Percentiles rank a stretch among this genome's conserved stretches.
Evolutionary conservation across 1,140 invertebrate genomes (phyloP).

Genomic region (Ceratina calcarata): DNA sequence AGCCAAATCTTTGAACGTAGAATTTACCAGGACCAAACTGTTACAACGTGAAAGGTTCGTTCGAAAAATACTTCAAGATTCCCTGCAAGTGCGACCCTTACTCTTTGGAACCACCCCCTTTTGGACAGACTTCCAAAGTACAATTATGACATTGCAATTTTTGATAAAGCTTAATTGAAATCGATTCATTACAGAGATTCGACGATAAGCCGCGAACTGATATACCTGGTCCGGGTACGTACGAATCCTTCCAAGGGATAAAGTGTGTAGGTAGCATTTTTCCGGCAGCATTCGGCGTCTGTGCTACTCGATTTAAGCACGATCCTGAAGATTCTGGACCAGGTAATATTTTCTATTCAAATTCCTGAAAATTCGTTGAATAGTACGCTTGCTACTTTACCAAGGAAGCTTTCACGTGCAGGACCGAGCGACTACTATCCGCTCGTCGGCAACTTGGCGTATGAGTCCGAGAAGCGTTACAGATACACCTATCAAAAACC

Average conservation of each 20-base stretch:
- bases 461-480: conserved; percentile 49
- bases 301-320: conserved; percentile 33
- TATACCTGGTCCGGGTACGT: conserved; percentile 53
- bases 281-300: conserved; percentile 48
- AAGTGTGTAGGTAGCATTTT: conserved; percentile 36
- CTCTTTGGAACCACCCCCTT: conserved; percentile 33
- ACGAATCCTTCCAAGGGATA: conserved; percentile 17
- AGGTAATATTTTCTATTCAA: conserved; percentile 33
- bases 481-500: conserved; percentile 1
- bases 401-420: conserved; percentile 18
- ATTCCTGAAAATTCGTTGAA: background rate
- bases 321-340: background rate
- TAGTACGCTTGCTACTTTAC: background rate
- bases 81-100: conserved; percentile 48
- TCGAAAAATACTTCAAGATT: conserved; percentile 33
- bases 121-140: conserved; percentile 53
- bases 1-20: conserved; percentile 30
- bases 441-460: conserved; percentile 50
- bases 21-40: conserved; percentile 58
- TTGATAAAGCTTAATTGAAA: background rate
- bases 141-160: background rate
- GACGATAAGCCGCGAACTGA: conserved; percentile 1
- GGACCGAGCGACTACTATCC: conserved; percentile 53
- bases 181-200: conserved; percentile 49
- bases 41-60: conserved; percentile 52